Conservation (phyloP, 2,113 vertebrate genomes). For the Ictalurus furcatus region DNA sequence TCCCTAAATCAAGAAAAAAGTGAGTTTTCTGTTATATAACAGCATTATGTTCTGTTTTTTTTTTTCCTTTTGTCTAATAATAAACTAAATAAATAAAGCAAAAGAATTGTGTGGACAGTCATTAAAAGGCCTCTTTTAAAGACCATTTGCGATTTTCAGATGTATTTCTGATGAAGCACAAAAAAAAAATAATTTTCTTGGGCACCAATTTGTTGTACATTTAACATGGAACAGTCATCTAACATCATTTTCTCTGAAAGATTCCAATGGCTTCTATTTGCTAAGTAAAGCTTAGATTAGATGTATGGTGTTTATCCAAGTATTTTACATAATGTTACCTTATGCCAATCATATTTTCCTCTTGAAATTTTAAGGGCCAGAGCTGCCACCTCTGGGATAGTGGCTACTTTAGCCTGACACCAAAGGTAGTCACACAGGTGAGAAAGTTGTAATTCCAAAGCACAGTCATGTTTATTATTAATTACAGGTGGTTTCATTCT, state of each 20-base stretch:
- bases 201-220: background rate
- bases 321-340: background rate
- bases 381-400: background rate
- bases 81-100: constrained; percentile 57
- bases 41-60: constrained; percentile 55
- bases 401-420: background rate
- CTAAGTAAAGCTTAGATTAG: background rate
- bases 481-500: background rate
- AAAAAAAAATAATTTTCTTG: background rate
- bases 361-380: background rate
- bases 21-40: constrained; percentile 28
- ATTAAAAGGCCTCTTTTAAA: constrained; percentile 63
- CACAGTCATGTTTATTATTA: background rate
- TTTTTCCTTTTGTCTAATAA: constrained; percentile 33
- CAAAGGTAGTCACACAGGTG: background rate
- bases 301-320: background rate
- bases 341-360: no score
- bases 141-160: constrained; percentile 44
- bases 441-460: background rate
- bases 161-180: background rate
- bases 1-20: background rate
- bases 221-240: background rate
- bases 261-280: background rate
- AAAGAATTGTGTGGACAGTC: constrained; percentile 68
- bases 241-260: background rate